Conservation (phyloP, 1,140 invertebrate genomes). For the Drosophila ironensis region DNA sequence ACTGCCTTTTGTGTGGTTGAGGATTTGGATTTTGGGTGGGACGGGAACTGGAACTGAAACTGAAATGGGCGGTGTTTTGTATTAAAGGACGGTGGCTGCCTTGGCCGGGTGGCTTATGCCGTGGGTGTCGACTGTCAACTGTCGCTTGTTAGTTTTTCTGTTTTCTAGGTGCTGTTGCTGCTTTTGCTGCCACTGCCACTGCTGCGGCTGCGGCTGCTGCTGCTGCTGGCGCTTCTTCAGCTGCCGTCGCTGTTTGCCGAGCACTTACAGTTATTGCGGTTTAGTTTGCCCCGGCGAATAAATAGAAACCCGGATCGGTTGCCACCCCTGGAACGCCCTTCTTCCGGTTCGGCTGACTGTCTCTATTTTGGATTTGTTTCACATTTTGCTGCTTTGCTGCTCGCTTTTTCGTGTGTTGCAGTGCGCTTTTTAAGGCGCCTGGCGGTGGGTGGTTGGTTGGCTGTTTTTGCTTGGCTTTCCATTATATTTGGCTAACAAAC, state of each 20-base stretch:
- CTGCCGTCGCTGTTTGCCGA: constrained; percentile 52
- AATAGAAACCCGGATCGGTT: constrained; percentile 39
- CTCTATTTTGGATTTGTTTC: constrained; percentile 28
- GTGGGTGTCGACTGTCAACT: constrained; percentile 23
- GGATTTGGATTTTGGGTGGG: not conserved
- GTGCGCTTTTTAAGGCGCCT: too few species aligned
- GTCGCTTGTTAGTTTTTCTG: constrained; percentile 42
- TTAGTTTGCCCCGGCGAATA: constrained; percentile 71
- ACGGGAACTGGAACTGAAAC: not conserved
- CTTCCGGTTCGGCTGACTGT: not conserved
- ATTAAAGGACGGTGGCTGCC: too few species aligned
- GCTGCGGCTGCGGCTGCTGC: constrained; percentile 7
- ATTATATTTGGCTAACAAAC: constrained; percentile 49
- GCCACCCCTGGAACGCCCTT: not conserved
- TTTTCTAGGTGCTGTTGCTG: constrained; percentile 26
- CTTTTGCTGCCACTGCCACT: too few species aligned
- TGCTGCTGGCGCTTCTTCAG: constrained; percentile 54
- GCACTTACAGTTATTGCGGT: constrained; percentile 77
- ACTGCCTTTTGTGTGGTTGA: not conserved
- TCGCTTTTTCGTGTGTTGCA: not conserved
- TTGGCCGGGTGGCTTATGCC: not conserved
- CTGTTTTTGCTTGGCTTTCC: constrained; percentile 9
- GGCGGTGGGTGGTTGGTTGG: too few species aligned
- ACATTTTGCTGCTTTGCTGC: constrained; percentile 17
- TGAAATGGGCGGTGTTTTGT: too few species aligned